A percentile compares a stretch with the other conserved stretches of the same genome.
These are phyloP conservation scores for Graptemys geographica DNA, from an alignment of 2,797 vertebrate species.

Conservation along the genomic window DNA sequence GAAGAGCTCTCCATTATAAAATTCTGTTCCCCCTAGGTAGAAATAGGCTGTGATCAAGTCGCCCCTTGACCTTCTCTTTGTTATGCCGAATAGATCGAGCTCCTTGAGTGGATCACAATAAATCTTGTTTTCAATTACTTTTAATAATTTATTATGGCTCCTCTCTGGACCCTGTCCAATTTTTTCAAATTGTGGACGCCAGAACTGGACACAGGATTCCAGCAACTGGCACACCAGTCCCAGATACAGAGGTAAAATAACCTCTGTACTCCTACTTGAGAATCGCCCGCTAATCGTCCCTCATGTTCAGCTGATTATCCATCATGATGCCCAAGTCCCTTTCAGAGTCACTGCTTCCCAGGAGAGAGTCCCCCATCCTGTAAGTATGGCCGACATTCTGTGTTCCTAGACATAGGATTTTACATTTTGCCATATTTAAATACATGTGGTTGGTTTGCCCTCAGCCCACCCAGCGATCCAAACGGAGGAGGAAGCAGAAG, in stretches of 20 bases:
- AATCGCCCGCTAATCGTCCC: neutral
- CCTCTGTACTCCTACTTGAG: neutral
- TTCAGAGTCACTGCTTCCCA: neutral
- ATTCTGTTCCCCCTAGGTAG: neutral
- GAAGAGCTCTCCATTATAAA: neutral
- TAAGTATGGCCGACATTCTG: neutral
- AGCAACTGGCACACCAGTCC: neutral
- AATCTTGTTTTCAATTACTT: neutral
- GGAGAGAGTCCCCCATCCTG: neutral
- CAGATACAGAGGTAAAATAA: neutral
- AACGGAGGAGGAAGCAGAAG: neutral
- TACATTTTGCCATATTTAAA: neutral
- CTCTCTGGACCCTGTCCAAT: neutral
- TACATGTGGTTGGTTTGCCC: neutral
- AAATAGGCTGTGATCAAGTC: neutral
- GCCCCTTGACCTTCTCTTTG: neutral
- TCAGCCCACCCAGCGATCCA: neutral
- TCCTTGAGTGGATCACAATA: neutral
- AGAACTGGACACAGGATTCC: neutral
- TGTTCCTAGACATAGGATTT: neutral
- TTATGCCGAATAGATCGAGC: neutral
- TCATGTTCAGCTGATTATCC: neutral
- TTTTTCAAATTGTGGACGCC: neutral
- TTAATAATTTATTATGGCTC: neutral
- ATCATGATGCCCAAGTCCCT: neutral